Evolutionary conservation across 2,797 vertebrate species (phyloP), one percentile per base, ranked within the genome.

Genomic region (Buphagus erythrorhynchus): DNA sequence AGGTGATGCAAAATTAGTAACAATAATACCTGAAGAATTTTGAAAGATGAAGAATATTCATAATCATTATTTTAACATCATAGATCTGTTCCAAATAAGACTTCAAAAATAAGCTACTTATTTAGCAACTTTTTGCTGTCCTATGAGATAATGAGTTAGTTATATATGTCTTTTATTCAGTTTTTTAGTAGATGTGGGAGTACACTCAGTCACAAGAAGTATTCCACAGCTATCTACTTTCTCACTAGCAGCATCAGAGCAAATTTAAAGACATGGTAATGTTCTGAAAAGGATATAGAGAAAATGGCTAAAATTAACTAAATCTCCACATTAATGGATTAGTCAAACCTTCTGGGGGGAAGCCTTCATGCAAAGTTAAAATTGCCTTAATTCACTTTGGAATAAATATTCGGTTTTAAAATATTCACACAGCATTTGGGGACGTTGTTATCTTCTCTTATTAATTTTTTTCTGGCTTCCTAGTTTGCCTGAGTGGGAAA

Each of bases 241-340:
- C 51, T 86, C 25, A 28, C 57, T 36, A 61, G 35, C 35, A 90
- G 7, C 28, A 43, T 33, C 35, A 28, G 33, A 73, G 28, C 24
- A 71, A 57, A 93, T 73, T 82, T 54, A 58, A 92, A 75, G 51
- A 35, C 2, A 2, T 31, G 28, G 18, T 36, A 61, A 57, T 28
- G 10, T 57, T 87, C 57, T 80, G 31, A 80, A 40, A 87, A 79
- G 40, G 78, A 58, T 49, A 20, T 5, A 24, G 61, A 66, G 24
- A 71, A 94, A 91, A 79, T 38, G 8, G 38, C 61, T 65, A 54
- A 62, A 77, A 89, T 96, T 89, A 92, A 88, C 84, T 84, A 93
- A 91, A 74, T 20, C 33, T 87, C 38, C 7, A 5, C 73, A 68
- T 80, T 57, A 85, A 49, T 76, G 38, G 65, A 74, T 87, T 87